Evolutionary conservation across 2,888 invertebrate genomes (phyloP).

Genomic region (Chouioia cunea): DNA sequence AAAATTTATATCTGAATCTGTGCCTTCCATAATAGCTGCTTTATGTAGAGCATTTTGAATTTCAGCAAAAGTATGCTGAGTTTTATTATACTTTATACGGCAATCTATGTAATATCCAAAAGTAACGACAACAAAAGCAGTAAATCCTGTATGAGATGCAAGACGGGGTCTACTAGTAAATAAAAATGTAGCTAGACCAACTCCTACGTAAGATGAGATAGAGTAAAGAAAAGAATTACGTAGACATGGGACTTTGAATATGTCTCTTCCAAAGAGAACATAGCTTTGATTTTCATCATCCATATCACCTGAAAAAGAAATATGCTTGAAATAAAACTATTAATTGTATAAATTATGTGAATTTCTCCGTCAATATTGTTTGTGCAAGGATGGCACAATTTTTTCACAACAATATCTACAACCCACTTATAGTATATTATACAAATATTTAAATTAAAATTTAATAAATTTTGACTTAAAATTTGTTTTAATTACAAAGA

Average conservation of each 20-base stretch:
- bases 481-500: neutral
- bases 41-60: neutral
- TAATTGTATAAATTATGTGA: too few relatives aligned
- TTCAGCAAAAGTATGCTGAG: neutral
- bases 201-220: constrained; percentile 44
- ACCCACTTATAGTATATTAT: too few relatives aligned
- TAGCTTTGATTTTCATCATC: neutral
- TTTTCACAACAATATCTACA: too few relatives aligned
- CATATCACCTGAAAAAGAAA: constrained; percentile 23
- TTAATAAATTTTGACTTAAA: neutral
- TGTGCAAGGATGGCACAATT: too few relatives aligned
- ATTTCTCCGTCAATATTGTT: too few relatives aligned
- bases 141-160: constrained; percentile 47
- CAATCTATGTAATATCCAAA: constrained; percentile 45
- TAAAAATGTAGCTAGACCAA: constrained; percentile 44
- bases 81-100: neutral
- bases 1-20: constrained; percentile 7
- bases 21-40: constrained; percentile 16
- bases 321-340: too few relatives aligned
- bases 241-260: constrained; percentile 49
- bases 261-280: constrained; percentile 41
- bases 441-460: neutral
- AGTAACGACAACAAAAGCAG: constrained; percentile 37
- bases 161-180: constrained; percentile 46
- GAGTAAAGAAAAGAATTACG: constrained; percentile 47